Base-by-base conservation (phyloP, 2,797 vertebrate genomes). In the Toxotes lorentzi region DNA sequence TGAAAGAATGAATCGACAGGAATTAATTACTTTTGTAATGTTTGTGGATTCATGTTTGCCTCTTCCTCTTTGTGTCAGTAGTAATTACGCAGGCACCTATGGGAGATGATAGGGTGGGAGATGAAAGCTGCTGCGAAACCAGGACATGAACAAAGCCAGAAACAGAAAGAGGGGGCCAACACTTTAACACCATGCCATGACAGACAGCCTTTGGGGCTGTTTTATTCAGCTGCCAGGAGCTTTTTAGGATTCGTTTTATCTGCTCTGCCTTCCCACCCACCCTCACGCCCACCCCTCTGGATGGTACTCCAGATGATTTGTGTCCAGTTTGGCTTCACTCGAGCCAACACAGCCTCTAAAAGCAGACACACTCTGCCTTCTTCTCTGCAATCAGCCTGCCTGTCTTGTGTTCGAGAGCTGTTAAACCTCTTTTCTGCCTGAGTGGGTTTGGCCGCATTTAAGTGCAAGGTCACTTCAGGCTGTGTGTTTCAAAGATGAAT, bases 231-330 rank as follows among this genome's bases (percentile, higher is more conserved):
- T 92, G 93, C 93, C 94, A 94, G 90, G 82, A 92, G 93, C 93
- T 92, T 92, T 94, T 93, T 92, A 89, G 89, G 89, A 86, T 91
- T 86, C 61, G 86, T 91, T 94, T 94, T 92, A 95, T 95, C 92
- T 93, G 91, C 89, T 88, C 87, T 88, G 87, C 88, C 85, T 88
- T 83, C 73, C 89, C 87, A 81, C 84, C 86, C 89, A 86, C 85
- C 81, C 87, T 81, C 82, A 72, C 83, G 10, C 87, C 86, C 89
- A 78, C 89, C 88, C 91, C 81, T 88, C 88, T 91, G 89, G 87
- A 90, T 82, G 79, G 80, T 76, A 85, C 86, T 91, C 86, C 92
- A 91, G 85, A 92, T 94, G 91, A 93, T 93, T 87, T 91, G 86
- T 87, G 92, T 94, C 91, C 90, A 94, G 88, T 90, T 93, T 86